A percentile compares a stretch with the other conserved stretches of the same genome.
These are phyloP conservation scores for Corvus cornix DNA, from an alignment of 2,113 vertebrate species.

Conservation along the genomic window DNA sequence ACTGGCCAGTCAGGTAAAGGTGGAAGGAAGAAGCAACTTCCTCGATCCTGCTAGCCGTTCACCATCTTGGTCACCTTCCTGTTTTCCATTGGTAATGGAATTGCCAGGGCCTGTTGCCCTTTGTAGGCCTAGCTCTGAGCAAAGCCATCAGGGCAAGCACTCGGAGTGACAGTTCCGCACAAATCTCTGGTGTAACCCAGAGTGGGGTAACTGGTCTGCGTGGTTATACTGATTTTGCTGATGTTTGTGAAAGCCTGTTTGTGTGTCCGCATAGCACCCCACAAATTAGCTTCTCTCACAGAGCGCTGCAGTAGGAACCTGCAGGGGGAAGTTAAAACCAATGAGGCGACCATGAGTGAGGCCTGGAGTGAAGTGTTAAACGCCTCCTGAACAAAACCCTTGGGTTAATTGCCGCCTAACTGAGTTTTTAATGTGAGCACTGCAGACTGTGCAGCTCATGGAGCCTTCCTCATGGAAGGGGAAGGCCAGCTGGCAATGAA, in stretches of 20 bases:
- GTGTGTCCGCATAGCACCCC: not conserved
- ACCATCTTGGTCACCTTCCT: not conserved
- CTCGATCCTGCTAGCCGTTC: not conserved
- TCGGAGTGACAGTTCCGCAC: fast-evolving
- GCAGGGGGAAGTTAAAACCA: not conserved
- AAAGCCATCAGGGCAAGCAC: not conserved
- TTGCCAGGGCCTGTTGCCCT: not conserved
- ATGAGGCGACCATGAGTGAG: not conserved
- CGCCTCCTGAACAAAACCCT: not conserved
- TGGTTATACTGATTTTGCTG: not conserved
- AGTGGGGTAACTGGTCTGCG: not conserved
- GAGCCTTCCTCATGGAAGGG: not conserved
- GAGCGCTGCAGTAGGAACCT: fast-evolving
- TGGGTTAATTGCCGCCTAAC: not conserved
- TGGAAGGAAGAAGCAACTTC: not conserved
- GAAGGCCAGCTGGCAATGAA: not conserved
- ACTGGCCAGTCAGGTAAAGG: not conserved
- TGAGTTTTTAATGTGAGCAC: not conserved
- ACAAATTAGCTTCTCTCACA: not conserved
- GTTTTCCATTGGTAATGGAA: not conserved
- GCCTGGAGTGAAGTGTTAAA: not conserved
- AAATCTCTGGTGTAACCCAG: no score
- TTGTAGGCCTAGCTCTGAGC: not conserved
- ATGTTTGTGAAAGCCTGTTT: not conserved
- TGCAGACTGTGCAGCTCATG: not conserved